phyloP scores from a whole-genome alignment of 2,888 invertebrate species.

The Xiphydria camelus region DNA sequence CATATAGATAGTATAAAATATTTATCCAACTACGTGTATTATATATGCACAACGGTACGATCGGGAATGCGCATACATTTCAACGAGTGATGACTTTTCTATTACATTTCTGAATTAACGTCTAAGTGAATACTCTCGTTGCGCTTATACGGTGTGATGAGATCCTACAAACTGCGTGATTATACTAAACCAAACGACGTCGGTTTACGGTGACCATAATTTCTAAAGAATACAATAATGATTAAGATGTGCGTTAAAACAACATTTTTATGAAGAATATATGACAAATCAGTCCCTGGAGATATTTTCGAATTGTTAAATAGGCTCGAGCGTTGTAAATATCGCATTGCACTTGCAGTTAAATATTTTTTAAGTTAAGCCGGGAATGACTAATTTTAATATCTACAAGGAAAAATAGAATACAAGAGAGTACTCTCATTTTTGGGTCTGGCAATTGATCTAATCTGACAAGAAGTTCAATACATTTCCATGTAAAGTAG shows the following conservation, averaged over 20 bases:
- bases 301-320: slow-evolving; percentile 40
- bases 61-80: slow-evolving; percentile 31
- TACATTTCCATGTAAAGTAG: too few species aligned
- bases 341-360: slow-evolving; percentile 37
- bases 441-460: too few species aligned
- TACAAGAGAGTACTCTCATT: too few species aligned
- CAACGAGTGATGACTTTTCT: slow-evolving; percentile 26
- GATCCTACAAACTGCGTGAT: too few species aligned
- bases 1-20: slow-evolving; percentile 37
- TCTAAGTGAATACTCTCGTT: too few species aligned
- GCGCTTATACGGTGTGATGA: too few species aligned
- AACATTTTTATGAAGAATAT: slow-evolving; percentile 8
- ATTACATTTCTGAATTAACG: too few species aligned
- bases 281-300: slow-evolving; percentile 37
- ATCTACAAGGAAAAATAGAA: slow-evolving; percentile 1
- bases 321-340: slow-evolving; percentile 25
- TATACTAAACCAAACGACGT: too few species aligned
- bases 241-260: slow-evolving; percentile 9
- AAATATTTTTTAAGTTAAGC: slow-evolving; percentile 39
- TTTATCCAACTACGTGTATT: slow-evolving; percentile 36
- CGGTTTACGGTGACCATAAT: too few species aligned
- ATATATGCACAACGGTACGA: slow-evolving; percentile 32
- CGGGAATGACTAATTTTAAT: slow-evolving; percentile 30
- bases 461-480: too few species aligned
- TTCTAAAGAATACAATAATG: too few species aligned